Evolutionary conservation across 2,888 invertebrate species (phyloP).

Genomic region (Cyclophora punctaria): DNA sequence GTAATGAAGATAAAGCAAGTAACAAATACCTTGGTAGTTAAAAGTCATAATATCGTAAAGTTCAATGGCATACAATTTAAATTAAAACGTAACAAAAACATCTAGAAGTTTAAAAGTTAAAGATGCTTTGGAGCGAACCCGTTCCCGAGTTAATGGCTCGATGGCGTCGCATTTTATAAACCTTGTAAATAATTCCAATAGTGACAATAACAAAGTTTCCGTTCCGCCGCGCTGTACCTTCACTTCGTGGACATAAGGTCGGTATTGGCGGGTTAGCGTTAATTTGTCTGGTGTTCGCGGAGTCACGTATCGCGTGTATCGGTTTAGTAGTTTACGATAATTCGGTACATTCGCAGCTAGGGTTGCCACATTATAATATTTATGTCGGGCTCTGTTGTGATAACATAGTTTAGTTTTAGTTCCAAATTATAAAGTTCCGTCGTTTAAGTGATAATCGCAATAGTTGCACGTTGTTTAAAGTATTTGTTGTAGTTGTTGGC

Average conservation of each 20-base stretch:
- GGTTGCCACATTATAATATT: slow-evolving; percentile 24
- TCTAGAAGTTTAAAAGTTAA: slow-evolving; percentile 1
- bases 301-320: slow-evolving; percentile 30
- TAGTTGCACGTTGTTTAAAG: too few relatives aligned
- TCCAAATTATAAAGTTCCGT: slow-evolving; percentile 18
- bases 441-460: slow-evolving; percentile 3
- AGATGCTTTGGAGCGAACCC: slow-evolving; percentile 19
- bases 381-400: slow-evolving; percentile 20
- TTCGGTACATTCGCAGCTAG: slow-evolving; percentile 27
- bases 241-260: slow-evolving; percentile 11
- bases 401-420: slow-evolving; percentile 18
- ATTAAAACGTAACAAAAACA: too few relatives aligned
- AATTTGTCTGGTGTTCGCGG: slow-evolving; percentile 10
- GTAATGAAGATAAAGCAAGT: too few relatives aligned
- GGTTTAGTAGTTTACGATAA: slow-evolving; percentile 30
- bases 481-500: too few relatives aligned
- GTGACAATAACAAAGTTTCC: slow-evolving; percentile 9
- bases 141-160: slow-evolving; percentile 18
- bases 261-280: slow-evolving; percentile 7
- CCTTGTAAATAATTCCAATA: slow-evolving; percentile 26
- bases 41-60: too few relatives aligned
- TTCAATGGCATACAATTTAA: too few relatives aligned
- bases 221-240: slow-evolving; percentile 1
- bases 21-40: too few relatives aligned
- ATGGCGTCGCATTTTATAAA: slow-evolving; percentile 24